These are phyloP conservation scores for Nothocercus nigrocapillus DNA, from an alignment of 2,113 vertebrate species.

Conservation along the genomic window DNA sequence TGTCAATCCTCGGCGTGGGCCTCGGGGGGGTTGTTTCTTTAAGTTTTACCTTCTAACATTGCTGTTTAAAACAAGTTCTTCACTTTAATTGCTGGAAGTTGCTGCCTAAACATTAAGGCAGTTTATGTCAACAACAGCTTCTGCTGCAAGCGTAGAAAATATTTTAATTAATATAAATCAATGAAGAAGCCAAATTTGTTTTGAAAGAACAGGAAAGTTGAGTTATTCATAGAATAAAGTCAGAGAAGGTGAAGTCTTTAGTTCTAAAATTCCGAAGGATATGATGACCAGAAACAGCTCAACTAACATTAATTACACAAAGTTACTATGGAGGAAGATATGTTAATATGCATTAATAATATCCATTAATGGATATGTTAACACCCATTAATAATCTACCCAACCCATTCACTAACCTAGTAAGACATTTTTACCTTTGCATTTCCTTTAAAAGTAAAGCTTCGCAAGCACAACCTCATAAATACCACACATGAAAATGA, in stretches of 20 bases:
- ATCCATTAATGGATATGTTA: background rate
- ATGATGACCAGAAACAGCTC: background rate
- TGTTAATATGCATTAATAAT: background rate
- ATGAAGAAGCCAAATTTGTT: background rate
- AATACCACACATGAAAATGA: background rate
- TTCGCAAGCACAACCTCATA: background rate
- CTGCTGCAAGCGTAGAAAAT: background rate
- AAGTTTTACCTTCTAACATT: background rate
- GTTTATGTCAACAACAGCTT: background rate
- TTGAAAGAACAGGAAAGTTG: background rate
- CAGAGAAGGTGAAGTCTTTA: background rate
- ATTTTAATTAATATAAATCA: background rate
- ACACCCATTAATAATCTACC: background rate
- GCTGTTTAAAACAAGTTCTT: background rate
- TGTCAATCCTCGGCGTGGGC: background rate
- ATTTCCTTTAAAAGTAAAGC: background rate
- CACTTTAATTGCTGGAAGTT: background rate
- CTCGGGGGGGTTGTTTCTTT: background rate
- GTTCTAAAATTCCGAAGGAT: background rate
- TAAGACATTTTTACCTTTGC: background rate
- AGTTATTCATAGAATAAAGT: background rate
- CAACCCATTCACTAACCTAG: background rate
- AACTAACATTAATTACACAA: background rate
- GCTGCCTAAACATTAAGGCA: background rate
- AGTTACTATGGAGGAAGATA: no score